phyloP scores from a whole-genome alignment of 2,888 invertebrate species.

The Volucella bombylans region DNA sequence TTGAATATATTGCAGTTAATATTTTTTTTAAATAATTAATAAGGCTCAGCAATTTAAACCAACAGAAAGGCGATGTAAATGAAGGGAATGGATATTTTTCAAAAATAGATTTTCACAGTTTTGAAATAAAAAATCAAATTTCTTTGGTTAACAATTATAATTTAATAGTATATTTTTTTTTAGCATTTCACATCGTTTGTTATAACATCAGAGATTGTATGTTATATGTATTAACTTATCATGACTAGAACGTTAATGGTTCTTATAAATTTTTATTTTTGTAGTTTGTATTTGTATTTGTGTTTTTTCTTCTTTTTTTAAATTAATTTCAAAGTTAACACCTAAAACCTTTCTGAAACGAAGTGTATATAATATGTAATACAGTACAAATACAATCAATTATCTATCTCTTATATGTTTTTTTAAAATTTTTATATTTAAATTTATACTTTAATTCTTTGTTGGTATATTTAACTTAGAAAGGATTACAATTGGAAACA shows the following conservation, averaged over 20 bases:
- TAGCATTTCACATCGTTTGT: constrained; percentile 72
- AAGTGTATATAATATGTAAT: constrained; percentile 41
- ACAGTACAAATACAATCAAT: constrained; percentile 57
- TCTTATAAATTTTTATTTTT: constrained; percentile 44
- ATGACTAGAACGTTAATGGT: constrained; percentile 60
- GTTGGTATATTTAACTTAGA: constrained; percentile 13
- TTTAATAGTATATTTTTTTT: constrained; percentile 80
- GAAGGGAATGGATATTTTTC: background rate
- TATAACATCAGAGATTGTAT: constrained; percentile 74
- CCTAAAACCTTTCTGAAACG: constrained; percentile 52
- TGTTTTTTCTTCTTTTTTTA: constrained; percentile 11
- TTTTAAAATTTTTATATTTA: constrained; percentile 7
- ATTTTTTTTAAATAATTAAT: too few relatives aligned
- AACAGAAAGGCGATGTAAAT: too few relatives aligned
- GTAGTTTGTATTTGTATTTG: constrained; percentile 28
- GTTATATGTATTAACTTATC: constrained; percentile 68
- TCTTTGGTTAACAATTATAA: constrained; percentile 82
- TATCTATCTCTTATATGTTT: constrained; percentile 3
- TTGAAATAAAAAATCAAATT: constrained; percentile 26
- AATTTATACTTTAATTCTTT: constrained; percentile 27
- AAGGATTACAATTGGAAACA: constrained; percentile 41
- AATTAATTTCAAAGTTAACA: constrained; percentile 55
- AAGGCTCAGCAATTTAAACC: too few relatives aligned
- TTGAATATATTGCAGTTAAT: too few relatives aligned
- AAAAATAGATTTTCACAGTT: background rate